A percentile compares a stretch with the other conserved stretches of the same genome.
Conservation (phyloP, 2,888 invertebrate genomes). For the Drosophila rellima region DNA sequence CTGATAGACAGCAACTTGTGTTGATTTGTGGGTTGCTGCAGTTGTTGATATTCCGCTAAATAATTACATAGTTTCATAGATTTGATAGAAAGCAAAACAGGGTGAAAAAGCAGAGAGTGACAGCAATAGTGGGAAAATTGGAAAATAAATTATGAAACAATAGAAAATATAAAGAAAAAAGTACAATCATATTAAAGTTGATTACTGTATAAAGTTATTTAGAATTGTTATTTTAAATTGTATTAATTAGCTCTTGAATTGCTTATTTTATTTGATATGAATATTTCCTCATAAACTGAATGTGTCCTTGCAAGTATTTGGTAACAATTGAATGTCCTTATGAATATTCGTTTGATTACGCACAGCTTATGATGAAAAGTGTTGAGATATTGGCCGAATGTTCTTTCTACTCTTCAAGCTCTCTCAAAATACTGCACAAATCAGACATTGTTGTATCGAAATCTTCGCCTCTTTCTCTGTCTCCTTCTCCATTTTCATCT, state of each 20-base stretch:
- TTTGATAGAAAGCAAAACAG: background rate
- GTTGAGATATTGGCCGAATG: background rate
- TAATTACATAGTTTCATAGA: slow-evolving; percentile 42
- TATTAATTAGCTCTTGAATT: too few relatives aligned
- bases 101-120: background rate
- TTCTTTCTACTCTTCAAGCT: background rate
- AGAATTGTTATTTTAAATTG: background rate
- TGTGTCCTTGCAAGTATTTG: background rate
- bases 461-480: slow-evolving; percentile 11
- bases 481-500: background rate
- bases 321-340: slow-evolving; percentile 2
- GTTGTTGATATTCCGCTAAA: slow-evolving; percentile 40
- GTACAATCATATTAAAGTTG: background rate
- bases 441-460: slow-evolving; percentile 48
- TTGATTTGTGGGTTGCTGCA: slow-evolving; percentile 46
- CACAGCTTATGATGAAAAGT: background rate
- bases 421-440: slow-evolving; percentile 38
- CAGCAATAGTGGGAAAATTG: background rate
- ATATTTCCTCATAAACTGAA: background rate
- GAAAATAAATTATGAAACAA: background rate
- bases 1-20: slow-evolving; percentile 46
- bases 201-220: background rate
- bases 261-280: background rate
- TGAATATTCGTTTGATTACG: slow-evolving; percentile 9
- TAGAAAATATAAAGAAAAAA: background rate